Evolutionary conservation across 2,113 vertebrate species (phyloP).

Genomic region (Cynoglossus semilaevis): DNA sequence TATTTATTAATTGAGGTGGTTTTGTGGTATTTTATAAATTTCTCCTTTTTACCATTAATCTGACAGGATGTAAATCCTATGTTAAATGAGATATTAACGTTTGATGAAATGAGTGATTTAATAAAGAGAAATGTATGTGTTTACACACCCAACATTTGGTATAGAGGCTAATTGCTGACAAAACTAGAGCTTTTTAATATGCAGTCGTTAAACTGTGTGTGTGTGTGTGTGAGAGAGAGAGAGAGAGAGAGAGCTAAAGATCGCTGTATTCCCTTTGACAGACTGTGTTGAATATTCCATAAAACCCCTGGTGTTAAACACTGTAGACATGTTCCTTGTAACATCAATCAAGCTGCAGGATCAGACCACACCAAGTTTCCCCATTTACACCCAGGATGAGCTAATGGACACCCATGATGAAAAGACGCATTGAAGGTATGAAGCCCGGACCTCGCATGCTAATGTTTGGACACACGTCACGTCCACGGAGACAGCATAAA

Average conservation of each 20-base stretch:
- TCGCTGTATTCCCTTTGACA: constrained; percentile 27
- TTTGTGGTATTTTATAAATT: too few species aligned
- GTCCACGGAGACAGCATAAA: background rate
- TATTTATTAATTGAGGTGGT: too few species aligned
- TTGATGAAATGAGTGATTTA: too few species aligned
- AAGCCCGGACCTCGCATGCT: constrained; percentile 19
- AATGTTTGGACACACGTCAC: constrained; percentile 1
- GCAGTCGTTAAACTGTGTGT: background rate
- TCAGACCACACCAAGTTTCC: constrained; percentile 22
- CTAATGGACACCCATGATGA: constrained; percentile 24
- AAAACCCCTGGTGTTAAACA: constrained; percentile 28
- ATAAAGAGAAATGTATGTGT: too few species aligned
- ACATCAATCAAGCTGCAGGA: constrained; percentile 39
- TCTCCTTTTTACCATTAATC: too few species aligned
- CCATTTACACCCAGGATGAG: constrained; percentile 15
- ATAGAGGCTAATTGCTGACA: too few species aligned
- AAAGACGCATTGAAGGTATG: constrained; percentile 21
- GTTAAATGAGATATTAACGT: too few species aligned
- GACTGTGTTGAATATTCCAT: constrained; percentile 38
- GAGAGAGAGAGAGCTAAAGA: constrained; percentile 13
- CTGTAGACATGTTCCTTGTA: constrained; percentile 33
- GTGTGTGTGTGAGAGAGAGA: constrained; percentile 5
- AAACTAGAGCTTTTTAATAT: too few species aligned
- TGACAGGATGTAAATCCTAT: too few species aligned
- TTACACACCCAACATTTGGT: too few species aligned